A percentile compares a stretch with the other conserved stretches of the same genome.
phyloP scores from a whole-genome alignment of 2,113 vertebrate species.

The Zosterops lateralis region DNA sequence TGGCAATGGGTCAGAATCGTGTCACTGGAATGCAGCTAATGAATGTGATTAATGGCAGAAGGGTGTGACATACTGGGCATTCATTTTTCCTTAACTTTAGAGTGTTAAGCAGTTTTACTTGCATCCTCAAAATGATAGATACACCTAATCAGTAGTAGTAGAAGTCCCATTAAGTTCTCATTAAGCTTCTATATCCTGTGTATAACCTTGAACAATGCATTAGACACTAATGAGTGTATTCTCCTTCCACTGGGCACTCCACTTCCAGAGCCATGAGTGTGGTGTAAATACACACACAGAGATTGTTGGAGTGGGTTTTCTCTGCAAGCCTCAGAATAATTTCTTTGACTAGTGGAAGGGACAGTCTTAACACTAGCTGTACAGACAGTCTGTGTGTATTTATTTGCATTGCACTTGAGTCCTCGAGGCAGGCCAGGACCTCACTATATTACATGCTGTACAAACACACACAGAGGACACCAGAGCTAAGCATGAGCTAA shows the following conservation, averaged over 20 bases:
- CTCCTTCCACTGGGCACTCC: slow-evolving; percentile 1
- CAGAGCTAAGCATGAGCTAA: background rate
- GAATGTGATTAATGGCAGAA: slow-evolving; percentile 65
- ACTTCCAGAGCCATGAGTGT: background rate
- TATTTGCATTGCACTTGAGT: background rate
- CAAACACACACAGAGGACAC: background rate
- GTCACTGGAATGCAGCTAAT: slow-evolving; percentile 38
- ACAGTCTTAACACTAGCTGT: background rate
- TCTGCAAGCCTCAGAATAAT: background rate
- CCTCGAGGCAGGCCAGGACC: background rate
- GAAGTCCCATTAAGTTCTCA: slow-evolving; percentile 75
- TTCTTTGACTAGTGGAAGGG: background rate
- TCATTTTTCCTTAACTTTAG: slow-evolving; percentile 53
- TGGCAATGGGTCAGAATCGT: slow-evolving; percentile 56
- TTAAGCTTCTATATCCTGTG: slow-evolving; percentile 70
- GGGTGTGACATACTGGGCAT: slow-evolving; percentile 20
- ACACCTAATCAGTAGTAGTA: slow-evolving; percentile 69
- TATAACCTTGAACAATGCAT: slow-evolving; percentile 75
- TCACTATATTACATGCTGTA: background rate
- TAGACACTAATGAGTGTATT: slow-evolving; percentile 68
- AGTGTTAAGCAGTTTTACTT: slow-evolving; percentile 21
- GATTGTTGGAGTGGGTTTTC: background rate
- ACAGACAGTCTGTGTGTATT: background rate
- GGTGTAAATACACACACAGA: background rate
- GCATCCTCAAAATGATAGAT: slow-evolving; percentile 71